Conservation (phyloP, 23 tunicate genomes). For the Botrylloides violaceus region DNA sequence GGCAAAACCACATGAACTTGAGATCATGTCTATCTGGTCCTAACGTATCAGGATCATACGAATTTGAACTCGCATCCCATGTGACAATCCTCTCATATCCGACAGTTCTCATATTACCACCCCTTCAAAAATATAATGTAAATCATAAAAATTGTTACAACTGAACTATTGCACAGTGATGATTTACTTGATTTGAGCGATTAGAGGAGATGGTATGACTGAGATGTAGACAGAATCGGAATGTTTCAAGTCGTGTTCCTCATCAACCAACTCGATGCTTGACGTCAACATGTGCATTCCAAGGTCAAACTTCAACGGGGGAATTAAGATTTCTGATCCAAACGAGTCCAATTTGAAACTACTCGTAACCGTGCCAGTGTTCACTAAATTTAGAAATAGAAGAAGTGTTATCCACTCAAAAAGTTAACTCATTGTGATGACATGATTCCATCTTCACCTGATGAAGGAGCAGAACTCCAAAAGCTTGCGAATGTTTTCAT, state of each 20-base stretch:
- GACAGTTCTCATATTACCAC: slow-evolving; percentile 83
- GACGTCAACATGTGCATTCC: slow-evolving; percentile 68
- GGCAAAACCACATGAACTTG: slow-evolving; percentile 67
- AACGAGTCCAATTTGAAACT: slow-evolving; percentile 39
- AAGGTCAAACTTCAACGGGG: slow-evolving; percentile 59
- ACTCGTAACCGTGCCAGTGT: slow-evolving; percentile 7
- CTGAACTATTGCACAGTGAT: not conserved
- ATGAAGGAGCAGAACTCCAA: too few species aligned
- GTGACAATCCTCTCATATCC: slow-evolving; percentile 68
- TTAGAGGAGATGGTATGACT: slow-evolving; percentile 71
- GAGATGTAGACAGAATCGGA: slow-evolving; percentile 49
- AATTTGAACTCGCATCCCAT: slow-evolving; percentile 52
- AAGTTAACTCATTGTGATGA: too few species aligned
- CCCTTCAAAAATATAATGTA: slow-evolving; percentile 38
- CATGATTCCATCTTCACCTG: too few species aligned
- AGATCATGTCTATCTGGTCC: slow-evolving; percentile 24
- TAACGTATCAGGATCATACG: slow-evolving; percentile 69
- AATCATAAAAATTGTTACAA: not conserved
- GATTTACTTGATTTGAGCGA: slow-evolving; percentile 59
- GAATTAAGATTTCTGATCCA: slow-evolving; percentile 80
- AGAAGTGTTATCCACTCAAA: too few species aligned
- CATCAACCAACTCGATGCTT: slow-evolving; percentile 41
- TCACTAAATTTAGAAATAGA: too few species aligned
- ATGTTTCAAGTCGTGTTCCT: slow-evolving; percentile 46
- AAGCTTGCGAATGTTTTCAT: too few species aligned